These are phyloP conservation scores for Corythaeola cristata DNA, from an alignment of 2,113 vertebrate species.

Conservation along the genomic window DNA sequence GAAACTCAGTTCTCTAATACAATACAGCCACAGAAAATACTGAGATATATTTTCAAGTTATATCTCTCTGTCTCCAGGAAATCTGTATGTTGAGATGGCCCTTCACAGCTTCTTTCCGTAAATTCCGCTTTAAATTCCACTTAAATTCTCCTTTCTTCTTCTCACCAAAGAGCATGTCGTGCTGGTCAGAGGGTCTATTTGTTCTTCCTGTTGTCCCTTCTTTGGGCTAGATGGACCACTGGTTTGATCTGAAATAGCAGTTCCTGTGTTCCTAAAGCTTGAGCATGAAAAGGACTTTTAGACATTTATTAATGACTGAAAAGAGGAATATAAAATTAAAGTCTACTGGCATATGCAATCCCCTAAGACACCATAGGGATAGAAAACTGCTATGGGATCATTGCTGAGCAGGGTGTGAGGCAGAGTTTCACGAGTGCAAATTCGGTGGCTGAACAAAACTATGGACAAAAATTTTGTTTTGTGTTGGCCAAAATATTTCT, in stretches of 20 bases:
- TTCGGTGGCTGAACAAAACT: background rate
- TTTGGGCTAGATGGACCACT: background rate
- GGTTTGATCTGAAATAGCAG: background rate
- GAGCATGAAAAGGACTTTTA: background rate
- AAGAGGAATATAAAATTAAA: background rate
- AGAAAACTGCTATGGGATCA: background rate
- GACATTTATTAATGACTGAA: background rate
- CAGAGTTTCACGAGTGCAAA: background rate
- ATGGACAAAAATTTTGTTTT: background rate
- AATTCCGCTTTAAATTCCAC: background rate
- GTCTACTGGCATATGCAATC: background rate
- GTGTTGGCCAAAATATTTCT: background rate
- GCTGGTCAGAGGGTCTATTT: background rate
- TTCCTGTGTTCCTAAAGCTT: background rate
- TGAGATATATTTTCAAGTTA: background rate
- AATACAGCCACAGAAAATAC: background rate
- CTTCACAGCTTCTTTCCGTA: background rate
- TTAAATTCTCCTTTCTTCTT: background rate
- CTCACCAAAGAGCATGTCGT: background rate
- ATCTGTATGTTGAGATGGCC: background rate
- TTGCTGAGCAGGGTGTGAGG: background rate
- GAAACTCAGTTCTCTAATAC: background rate
- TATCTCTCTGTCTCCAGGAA: background rate
- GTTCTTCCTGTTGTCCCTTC: background rate
- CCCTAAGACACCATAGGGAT: background rate